Conservation (phyloP, 2,888 invertebrate genomes). For the Scaptomyza parva region DNA sequence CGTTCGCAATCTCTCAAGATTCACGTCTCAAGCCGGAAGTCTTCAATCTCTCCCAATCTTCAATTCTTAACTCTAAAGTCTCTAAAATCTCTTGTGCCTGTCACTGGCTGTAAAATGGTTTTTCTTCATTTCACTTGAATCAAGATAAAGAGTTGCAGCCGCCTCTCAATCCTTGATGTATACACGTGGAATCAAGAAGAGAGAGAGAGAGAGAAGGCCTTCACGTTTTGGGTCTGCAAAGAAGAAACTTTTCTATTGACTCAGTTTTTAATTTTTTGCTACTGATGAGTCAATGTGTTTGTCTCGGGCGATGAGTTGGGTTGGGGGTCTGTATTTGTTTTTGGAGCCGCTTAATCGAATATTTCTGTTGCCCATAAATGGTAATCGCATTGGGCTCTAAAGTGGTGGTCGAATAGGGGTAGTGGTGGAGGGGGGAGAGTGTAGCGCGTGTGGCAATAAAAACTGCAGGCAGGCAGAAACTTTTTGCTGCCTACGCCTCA, state of each 20-base stretch:
- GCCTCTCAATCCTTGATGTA: neutral
- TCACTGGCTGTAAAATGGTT: neutral
- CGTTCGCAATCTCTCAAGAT: slow-evolving; percentile 28
- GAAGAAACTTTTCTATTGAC: slow-evolving; percentile 6
- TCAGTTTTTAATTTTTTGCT: slow-evolving; percentile 17
- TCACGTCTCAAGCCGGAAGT: slow-evolving; percentile 2
- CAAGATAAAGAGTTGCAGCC: neutral
- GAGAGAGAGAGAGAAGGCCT: too few species aligned
- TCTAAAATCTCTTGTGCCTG: neutral
- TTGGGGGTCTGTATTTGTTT: slow-evolving; percentile 25
- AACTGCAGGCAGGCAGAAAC: neutral
- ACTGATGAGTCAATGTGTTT: slow-evolving; percentile 48
- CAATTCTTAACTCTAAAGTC: slow-evolving; percentile 6
- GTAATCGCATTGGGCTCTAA: slow-evolving; percentile 49
- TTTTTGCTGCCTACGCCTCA: slow-evolving; percentile 26
- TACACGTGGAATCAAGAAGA: neutral
- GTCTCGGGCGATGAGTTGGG: slow-evolving; percentile 5
- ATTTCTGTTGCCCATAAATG: slow-evolving; percentile 77
- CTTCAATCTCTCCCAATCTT: slow-evolving; percentile 1
- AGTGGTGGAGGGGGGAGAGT: neutral
- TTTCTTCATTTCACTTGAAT: neutral
- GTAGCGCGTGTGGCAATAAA: neutral
- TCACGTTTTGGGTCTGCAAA: too few species aligned
- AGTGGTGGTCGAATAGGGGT: neutral
- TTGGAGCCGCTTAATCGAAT: slow-evolving; percentile 70